Base-by-base conservation (phyloP, 2,888 invertebrate genomes). In the Thymelicus lineola region DNA sequence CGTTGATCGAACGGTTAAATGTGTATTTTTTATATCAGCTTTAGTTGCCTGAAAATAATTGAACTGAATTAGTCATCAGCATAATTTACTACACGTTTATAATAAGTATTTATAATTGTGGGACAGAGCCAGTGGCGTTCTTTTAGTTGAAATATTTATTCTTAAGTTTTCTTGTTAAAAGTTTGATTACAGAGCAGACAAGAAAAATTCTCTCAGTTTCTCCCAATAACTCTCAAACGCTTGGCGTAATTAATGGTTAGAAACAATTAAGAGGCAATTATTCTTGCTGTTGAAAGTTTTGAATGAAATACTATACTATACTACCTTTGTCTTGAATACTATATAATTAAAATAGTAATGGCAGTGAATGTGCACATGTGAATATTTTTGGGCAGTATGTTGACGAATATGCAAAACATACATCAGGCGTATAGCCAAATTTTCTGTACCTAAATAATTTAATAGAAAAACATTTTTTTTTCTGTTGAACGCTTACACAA, bases 141-240 rank as follows among this genome's bases (percentile, higher is more conserved):
- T 50, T n/a, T 12, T 17, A 17, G 17, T 50, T 50, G 7, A 15
- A 50, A 50, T 42, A 42, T 50, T 50, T 50, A 50, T 14, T 0
- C 14, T 14, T 14, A 57, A 57, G 57, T 57, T 57, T 57, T 57
- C 57, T 57, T 57, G 36, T 57, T 57, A 57, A 57, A 57, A 57
- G 57, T 57, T 57, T 57, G 36, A 57, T 57, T 57, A 57, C 57
- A 57, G 36, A 55, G 55, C 14, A 36, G 57, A 57, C 36, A 35
- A 36, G 35, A 36, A n/a, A 57, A 57, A 36, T 57, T 57, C 57
- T 57, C 57, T 36, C 55, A 12, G 28, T 35, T 57, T 57, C 57
- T 36, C 57, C n/a, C 57, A n/a, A 36, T 57, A 36, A 55, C 12
- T 36, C 36, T 57, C n/a, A 35, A 57, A 57, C 53, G 36, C 36